Evolutionary conservation across 2,888 invertebrate species (phyloP).

Genomic region (Ophraella communa): DNA sequence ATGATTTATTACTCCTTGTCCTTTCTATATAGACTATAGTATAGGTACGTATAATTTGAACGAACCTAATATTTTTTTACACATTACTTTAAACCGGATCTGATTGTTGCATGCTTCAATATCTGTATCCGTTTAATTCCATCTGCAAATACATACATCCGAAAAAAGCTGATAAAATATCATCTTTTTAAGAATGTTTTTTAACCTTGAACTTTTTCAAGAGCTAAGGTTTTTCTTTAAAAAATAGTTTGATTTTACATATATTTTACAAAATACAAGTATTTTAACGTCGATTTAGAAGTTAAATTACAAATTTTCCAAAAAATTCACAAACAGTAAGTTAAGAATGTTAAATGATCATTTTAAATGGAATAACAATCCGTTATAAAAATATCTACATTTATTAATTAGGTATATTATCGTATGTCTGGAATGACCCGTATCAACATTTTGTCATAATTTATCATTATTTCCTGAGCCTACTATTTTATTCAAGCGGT

Average conservation of each 20-base stretch:
- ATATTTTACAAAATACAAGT: not conserved
- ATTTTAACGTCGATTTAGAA: not conserved
- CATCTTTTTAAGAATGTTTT: constrained; percentile 1
- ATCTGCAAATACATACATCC: constrained; percentile 22
- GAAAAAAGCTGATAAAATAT: constrained; percentile 20
- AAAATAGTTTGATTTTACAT: not conserved
- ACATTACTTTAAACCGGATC: not conserved
- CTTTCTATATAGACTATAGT: no score
- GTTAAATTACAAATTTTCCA: constrained; percentile 15
- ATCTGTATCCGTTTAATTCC: constrained; percentile 9
- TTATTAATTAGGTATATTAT: constrained; percentile 42
- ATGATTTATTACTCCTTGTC: no score
- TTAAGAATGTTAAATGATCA: not conserved
- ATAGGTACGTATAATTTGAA: not conserved
- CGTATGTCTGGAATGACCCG: constrained; percentile 47
- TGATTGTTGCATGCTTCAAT: not conserved
- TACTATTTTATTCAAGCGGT: constrained; percentile 42
- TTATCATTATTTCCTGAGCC: constrained; percentile 54
- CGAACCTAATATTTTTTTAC: not conserved
- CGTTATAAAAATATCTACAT: constrained; percentile 37
- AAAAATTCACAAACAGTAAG: not conserved
- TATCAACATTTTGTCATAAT: constrained; percentile 47
- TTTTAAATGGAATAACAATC: constrained; percentile 3
- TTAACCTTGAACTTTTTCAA: constrained; percentile 23
- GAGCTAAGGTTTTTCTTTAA: no score